Percentiles rank a stretch among this genome's conserved stretches.
Evolutionary conservation across 2,797 vertebrate species (phyloP).

Genomic region (Anomalospiza imberbis): DNA sequence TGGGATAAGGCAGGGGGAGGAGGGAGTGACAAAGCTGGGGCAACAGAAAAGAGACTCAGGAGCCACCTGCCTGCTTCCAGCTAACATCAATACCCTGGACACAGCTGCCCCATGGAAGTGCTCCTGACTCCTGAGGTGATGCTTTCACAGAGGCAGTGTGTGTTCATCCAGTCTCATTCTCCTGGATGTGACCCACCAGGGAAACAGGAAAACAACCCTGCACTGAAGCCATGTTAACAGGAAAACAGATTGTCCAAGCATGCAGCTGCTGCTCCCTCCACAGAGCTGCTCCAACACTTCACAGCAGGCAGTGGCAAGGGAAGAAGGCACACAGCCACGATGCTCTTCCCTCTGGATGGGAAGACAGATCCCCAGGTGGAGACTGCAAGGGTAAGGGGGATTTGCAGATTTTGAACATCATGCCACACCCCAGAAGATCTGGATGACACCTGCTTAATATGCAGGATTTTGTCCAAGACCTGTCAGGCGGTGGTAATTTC

Average conservation of each 20-base stretch:
- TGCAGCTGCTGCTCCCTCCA: conserved; percentile 24
- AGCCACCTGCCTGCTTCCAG: neutral
- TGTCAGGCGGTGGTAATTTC: neutral
- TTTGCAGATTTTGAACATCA: neutral
- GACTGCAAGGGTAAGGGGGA: neutral
- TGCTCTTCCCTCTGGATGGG: neutral
- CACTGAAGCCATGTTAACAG: neutral
- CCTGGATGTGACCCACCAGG: neutral
- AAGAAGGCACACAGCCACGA: neutral
- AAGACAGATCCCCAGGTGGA: neutral
- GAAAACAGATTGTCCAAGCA: neutral
- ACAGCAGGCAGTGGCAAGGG: neutral
- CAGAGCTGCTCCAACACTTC: neutral
- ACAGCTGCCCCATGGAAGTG: neutral
- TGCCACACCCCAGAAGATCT: neutral
- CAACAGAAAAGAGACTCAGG: neutral
- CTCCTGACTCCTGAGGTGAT: neutral
- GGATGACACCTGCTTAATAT: neutral
- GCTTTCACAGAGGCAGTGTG: neutral
- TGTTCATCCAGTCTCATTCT: neutral
- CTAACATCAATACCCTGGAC: neutral
- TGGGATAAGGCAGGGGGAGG: neutral
- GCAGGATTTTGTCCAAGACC: neutral
- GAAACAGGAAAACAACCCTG: neutral
- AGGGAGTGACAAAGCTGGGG: neutral